Percentiles rank a stretch among this genome's conserved stretches.
Conservation (phyloP, 2,797 vertebrate genomes). For the Helostoma temminkii region DNA sequence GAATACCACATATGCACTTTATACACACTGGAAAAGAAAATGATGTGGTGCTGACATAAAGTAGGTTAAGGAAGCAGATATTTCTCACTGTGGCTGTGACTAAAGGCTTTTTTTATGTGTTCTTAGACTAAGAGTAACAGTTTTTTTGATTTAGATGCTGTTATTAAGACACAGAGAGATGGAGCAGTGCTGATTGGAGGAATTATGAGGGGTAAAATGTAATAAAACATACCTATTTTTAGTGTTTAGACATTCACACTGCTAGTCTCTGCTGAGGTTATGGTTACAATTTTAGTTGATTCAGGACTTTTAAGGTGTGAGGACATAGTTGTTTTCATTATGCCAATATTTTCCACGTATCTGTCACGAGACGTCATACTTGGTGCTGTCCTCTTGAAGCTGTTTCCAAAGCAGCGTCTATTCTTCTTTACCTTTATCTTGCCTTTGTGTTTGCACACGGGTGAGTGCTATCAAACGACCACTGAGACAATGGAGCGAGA, state of each 20-base stretch:
- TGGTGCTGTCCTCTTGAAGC: neutral
- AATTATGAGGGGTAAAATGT: too few species aligned
- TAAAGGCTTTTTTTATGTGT: conserved; percentile 1
- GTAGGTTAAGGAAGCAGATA: conserved; percentile 8
- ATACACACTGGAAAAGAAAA: neutral
- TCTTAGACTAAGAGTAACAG: conserved; percentile 22
- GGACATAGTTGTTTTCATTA: conserved; percentile 17
- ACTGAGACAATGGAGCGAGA: conserved; percentile 35
- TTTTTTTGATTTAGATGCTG: conserved; percentile 1
- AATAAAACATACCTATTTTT: neutral
- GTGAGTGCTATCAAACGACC: conserved; percentile 10
- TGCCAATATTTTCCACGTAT: conserved; percentile 10
- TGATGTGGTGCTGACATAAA: neutral
- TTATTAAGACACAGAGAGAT: neutral
- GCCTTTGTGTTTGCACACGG: conserved; percentile 2
- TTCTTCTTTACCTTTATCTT: conserved; percentile 15
- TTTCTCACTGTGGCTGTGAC: conserved; percentile 11
- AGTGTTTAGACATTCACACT: neutral
- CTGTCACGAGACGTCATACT: neutral
- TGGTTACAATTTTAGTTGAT: neutral
- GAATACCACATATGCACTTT: conserved; percentile 21
- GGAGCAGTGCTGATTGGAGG: too few species aligned
- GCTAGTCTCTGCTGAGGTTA: neutral
- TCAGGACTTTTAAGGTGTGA: neutral
- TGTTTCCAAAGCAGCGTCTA: conserved; percentile 27